Base-by-base conservation (phyloP, 23 tunicate species). In the Trididemnum nubilum region DNA sequence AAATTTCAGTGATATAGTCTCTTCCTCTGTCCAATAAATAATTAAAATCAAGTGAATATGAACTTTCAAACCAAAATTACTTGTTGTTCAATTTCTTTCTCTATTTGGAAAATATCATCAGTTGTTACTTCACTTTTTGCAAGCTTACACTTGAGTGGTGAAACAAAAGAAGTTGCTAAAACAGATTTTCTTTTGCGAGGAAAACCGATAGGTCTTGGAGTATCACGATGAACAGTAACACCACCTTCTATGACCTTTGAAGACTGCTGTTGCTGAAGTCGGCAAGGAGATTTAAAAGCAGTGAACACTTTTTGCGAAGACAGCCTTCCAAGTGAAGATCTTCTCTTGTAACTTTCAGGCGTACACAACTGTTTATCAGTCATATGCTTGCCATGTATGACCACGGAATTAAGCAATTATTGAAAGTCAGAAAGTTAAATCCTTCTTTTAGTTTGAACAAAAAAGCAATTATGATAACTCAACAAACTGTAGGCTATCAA, bases 201-300 rank as follows among this genome's bases (percentile, higher is more conserved):
- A 15, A 85, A n/a, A n/a, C n/a, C n/a, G n/a, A n/a, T 28, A 12
- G 82, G 54, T 77, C 66, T 65, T 39, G 76, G 81, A 23, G 40
- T 51, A 51, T 1, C 66, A 18, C 7, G 2, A 18, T 21, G 66
- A 54, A 27, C 22, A 23, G 81, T 4, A 5, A 27, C 36, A 52
- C 7, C 31, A 4, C 12, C 37, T 5, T 29, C 36, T 37, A 2
- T 25, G 0, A 76, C 32, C 4, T 31, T 27, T 1, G 31, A 19
- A 36, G 51, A 2, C 35, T 72, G 2, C 2, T 18, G 52, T 33
- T 31, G 63, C 5, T 76, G 83, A 0, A 86, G 75, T 30, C 90
- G 78, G 15, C 66, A 49, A 29, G 97, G 97, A 28, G 97, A 91
- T 69, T 91, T 91, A 83, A 91, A 91, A n/a, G 97, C 83, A 2